Percentiles rank a stretch among this genome's conserved stretches.
Conservation (phyloP, 1,140 invertebrate genomes). For the Alviniconcha marisindica region DNA sequence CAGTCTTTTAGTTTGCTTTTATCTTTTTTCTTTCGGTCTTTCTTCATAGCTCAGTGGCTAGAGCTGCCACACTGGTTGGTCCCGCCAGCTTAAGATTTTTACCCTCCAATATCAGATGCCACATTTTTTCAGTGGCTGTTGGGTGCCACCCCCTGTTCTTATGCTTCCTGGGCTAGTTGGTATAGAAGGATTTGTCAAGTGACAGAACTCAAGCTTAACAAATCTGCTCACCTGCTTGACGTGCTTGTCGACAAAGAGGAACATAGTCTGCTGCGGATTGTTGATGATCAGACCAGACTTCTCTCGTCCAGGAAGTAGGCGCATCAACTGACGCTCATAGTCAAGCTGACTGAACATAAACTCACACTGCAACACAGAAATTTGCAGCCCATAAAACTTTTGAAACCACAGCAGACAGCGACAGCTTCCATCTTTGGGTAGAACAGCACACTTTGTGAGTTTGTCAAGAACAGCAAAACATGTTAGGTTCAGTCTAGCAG, state of each 20-base stretch:
- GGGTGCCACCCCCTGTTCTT: neutral
- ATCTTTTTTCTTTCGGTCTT: no score
- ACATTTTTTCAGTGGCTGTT: neutral
- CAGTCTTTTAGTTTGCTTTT: no score
- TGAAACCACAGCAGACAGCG: no score
- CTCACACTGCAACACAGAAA: conserved; percentile 43
- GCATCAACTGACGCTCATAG: conserved; percentile 71
- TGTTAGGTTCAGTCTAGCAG: no score
- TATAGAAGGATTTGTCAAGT: no score
- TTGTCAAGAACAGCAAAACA: no score
- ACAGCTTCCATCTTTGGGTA: no score
- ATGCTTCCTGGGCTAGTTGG: neutral
- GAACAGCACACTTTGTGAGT: no score
- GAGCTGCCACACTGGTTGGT: no score
- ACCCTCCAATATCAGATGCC: neutral
- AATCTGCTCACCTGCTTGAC: conserved; percentile 63
- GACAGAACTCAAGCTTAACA: neutral
- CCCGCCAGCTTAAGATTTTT: neutral
- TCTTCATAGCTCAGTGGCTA: no score
- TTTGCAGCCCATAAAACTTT: no score
- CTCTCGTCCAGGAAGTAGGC: conserved; percentile 62
- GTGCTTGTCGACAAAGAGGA: conserved; percentile 72
- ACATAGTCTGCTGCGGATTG: conserved; percentile 71
- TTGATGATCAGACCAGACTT: conserved; percentile 70
- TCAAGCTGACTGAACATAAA: conserved; percentile 56